Evolutionary conservation across 2,113 vertebrate genomes (phyloP), one percentile per base, ranked within the genome.

Genomic region (Aspiorhynchus laticeps): DNA sequence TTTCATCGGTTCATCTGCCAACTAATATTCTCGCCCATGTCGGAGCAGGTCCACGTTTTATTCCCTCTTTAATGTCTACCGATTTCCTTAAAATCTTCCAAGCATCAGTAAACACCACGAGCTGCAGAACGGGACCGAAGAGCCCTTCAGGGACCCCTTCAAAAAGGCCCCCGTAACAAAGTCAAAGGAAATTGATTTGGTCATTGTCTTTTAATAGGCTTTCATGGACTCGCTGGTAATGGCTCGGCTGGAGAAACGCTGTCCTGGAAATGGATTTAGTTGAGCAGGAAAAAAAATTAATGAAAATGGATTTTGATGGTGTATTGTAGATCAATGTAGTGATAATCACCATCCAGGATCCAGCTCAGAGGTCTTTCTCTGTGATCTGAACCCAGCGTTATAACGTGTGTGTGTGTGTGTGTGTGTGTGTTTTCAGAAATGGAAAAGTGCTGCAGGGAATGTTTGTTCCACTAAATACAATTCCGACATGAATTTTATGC

Each of bases 161-260:
- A 67, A 38, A 88, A 51, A 76, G 65, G 21, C 28, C 21, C 41
- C 59, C 46, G 17, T 73, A 59, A 74, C 48, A 71, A 14, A 78
- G 48, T 56, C 21, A 71, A 61, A 53, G 56, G 21, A 78, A 86
- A 88, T 83, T 86, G 84, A 86, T 86, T 86, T 78, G 63, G 61
- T 69, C 84, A 86, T 86, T 88, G 77, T 83, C 65, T 86, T 38
- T 51, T 79, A 75, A 79, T 15, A 14, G 83, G 85, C 85, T 88
- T 56, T 31, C 31, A 65, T 41, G 59, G 19, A 41, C 51, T 41
- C 0, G n/a, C 31, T 48, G 56, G 83, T 78, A 46, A 81, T 61
- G 79, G 79, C 14, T n/a, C 3, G 17, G 77, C 48, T 7, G 24
- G 77, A 80, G 51, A 33, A 24, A 59, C 17, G 5, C 36, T 65